Base-by-base conservation (phyloP, 2,113 vertebrate genomes). In the Arvicanthis niloticus region DNA sequence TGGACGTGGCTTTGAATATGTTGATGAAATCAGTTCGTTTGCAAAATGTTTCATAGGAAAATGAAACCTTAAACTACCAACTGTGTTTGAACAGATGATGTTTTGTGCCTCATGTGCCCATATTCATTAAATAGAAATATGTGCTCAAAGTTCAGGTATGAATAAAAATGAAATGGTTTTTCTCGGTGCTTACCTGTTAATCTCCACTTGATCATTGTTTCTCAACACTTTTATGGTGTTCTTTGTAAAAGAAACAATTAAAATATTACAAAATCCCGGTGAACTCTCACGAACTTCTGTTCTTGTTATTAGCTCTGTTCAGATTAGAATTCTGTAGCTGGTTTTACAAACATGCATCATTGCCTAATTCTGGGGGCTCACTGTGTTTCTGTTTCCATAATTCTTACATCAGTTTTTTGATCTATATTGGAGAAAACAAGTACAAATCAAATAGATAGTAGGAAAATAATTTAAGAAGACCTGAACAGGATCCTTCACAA, bases 21-120 rank as follows among this genome's bases (percentile, higher is more conserved):
- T 91, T 99, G 98, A 99, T 99, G 98, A 99, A 99, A 99, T 99
- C 98, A 98, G 97, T 98, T 98, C 98, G 95, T 95, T 97, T 51
- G 89, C 96, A 96, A 98, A 96, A 98, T 98, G 96, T 98, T 98
- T 98, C 98, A 97, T 98, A 98, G 97, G 96, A 97, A 97, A 97
- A 97, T 98, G 99, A 99, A 99, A 99, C 94, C 97, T 98, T 98
- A 99, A 98, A 98, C 99, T 98, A 88, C 93, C 95, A 97, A 96
- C 96, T 90, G 0, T 96, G 97, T 96, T 97, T 93, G 98, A 98
- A 98, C 98, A 98, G 98, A 96, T 98, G 98, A 98, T 99, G 99
- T 99, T 99, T 98, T 98, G 98, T 98, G 84, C 78, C 73, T 88
- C 94, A 84, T 48, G n/a, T 37, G 97, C 97, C 86, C 98, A 98